A percentile compares a stretch with the other conserved stretches of the same genome.
phyloP scores from a whole-genome alignment of 2,888 invertebrate genomes.

The Terebella lapidaria region DNA sequence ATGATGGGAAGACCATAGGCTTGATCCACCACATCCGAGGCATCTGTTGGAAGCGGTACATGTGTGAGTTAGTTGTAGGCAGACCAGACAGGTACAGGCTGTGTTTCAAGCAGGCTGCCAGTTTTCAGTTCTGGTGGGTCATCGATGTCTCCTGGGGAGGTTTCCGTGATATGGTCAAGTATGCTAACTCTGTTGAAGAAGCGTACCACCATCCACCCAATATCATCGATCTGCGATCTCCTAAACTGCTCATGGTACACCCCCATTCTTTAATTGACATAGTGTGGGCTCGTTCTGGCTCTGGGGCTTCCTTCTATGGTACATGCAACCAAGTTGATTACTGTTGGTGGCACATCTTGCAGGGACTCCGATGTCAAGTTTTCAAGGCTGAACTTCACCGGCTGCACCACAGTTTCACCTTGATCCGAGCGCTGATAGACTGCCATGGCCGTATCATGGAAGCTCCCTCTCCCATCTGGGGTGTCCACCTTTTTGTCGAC shows the following conservation, averaged over 20 bases:
- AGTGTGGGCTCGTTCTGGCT: neutral
- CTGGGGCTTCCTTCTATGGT: neutral
- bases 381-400: too few relatives aligned
- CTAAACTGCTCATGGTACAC: neutral
- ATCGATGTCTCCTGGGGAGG: neutral
- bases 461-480: slow-evolving; percentile 4
- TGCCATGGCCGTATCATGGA: slow-evolving; percentile 5
- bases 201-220: slow-evolving; percentile 5
- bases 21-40: neutral
- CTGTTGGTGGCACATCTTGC: neutral
- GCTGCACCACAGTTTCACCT: neutral
- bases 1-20: slow-evolving; percentile 7
- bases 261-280: neutral
- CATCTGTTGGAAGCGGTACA: neutral
- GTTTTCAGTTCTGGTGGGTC: neutral
- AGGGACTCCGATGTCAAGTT: too few relatives aligned
- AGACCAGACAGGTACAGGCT: slow-evolving; percentile 8
- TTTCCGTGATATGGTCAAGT: too few relatives aligned
- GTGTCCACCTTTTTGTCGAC: slow-evolving; percentile 5
- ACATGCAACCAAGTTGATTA: neutral
- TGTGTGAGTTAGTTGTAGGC: slow-evolving; percentile 8
- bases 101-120: neutral
- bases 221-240: neutral
- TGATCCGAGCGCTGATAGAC: neutral
- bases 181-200: too few relatives aligned